Conservation (phyloP, 1,140 invertebrate genomes). For the Trissolcus basalis region DNA sequence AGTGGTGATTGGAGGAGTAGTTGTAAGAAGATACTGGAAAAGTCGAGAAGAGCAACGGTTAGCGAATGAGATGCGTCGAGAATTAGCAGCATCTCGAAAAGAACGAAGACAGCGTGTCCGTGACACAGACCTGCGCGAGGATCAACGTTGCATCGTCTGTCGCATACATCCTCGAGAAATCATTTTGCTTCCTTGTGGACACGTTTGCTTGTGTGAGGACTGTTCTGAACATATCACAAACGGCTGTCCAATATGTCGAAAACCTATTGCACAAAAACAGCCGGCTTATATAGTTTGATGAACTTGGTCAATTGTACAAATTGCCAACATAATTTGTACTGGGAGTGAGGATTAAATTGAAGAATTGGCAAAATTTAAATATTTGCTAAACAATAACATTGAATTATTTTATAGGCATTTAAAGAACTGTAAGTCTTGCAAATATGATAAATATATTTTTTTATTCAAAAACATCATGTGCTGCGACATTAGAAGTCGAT, state of each 20-base stretch:
- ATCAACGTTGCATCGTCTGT: slow-evolving; percentile 87
- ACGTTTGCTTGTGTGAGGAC: slow-evolving; percentile 89
- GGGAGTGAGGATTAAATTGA: no score
- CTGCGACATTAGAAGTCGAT: slow-evolving; percentile 53
- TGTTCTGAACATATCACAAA: slow-evolving; percentile 82
- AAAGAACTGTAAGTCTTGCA: slow-evolving; percentile 9
- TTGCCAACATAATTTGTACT: background rate
- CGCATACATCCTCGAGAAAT: slow-evolving; percentile 86
- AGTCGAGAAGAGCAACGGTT: slow-evolving; percentile 76
- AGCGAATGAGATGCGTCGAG: slow-evolving; percentile 77
- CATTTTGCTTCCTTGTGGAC: slow-evolving; percentile 87
- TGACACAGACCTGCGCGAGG: slow-evolving; percentile 79
- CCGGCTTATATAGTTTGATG: slow-evolving; percentile 81
- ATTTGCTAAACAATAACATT: no score
- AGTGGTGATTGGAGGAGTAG: slow-evolving; percentile 79
- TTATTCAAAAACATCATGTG: slow-evolving; percentile 12
- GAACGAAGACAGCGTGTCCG: slow-evolving; percentile 80
- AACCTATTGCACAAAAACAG: slow-evolving; percentile 79
- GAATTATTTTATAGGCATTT: background rate
- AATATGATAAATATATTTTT: slow-evolving; percentile 47
- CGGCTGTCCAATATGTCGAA: slow-evolving; percentile 84
- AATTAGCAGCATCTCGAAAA: slow-evolving; percentile 79
- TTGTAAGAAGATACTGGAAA: slow-evolving; percentile 80
- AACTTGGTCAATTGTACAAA: slow-evolving; percentile 5
- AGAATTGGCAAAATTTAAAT: background rate